These are phyloP conservation scores for Cassiopea xamachana DNA, from an alignment of 30 jellyfish, hydroid and myxozoan species.

Conservation along the genomic window DNA sequence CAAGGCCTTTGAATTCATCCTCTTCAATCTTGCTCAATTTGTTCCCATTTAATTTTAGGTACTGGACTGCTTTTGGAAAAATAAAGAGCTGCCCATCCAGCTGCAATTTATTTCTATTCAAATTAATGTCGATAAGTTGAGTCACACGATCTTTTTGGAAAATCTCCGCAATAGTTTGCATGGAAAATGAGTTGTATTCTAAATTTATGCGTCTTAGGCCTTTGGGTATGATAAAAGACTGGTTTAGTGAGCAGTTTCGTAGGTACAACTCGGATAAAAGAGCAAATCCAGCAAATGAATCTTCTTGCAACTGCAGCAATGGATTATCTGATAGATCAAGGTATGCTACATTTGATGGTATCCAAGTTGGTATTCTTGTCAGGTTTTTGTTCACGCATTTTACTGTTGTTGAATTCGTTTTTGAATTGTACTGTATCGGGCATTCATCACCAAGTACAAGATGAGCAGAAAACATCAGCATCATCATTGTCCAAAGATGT, in stretches of 20 bases:
- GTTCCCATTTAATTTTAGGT: conserved; percentile 8
- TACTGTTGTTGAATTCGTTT: background rate
- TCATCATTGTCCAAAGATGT: too few species aligned
- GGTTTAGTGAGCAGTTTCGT: background rate
- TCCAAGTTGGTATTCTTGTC: background rate
- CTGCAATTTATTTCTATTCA: background rate
- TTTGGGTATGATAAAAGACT: conserved; percentile 1
- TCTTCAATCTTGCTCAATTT: background rate
- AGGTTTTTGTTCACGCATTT: background rate
- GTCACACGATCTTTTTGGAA: background rate
- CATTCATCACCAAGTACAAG: too few species aligned
- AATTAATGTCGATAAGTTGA: background rate
- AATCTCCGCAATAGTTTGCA: background rate
- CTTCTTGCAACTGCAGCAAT: background rate
- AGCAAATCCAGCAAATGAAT: conserved; percentile 17
- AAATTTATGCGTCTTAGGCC: background rate
- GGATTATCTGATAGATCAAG: conserved; percentile 37
- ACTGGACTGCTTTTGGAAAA: background rate
- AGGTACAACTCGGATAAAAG: background rate
- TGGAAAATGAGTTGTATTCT: background rate
- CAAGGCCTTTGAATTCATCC: background rate
- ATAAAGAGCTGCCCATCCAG: background rate
- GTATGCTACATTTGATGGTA: background rate
- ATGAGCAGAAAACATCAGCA: too few species aligned
- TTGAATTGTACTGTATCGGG: too few species aligned